Evolutionary conservation across 2,113 vertebrate species (phyloP).

Genomic region (Phalacrocorax aristotelis): DNA sequence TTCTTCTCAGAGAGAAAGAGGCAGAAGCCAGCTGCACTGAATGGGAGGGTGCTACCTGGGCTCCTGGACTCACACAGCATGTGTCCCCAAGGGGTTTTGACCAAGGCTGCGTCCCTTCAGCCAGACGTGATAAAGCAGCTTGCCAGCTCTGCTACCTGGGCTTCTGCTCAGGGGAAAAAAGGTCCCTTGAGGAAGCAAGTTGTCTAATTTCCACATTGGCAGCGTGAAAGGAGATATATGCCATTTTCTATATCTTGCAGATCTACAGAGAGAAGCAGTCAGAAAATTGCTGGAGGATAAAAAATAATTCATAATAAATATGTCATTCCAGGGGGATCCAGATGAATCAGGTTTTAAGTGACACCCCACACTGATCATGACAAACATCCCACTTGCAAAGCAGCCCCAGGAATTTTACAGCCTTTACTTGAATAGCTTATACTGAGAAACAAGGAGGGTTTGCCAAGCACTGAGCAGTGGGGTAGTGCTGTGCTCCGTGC

Average conservation of each 20-base stretch:
- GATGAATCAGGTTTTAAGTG: constrained; percentile 51
- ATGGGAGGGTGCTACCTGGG: neutral
- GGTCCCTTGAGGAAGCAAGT: neutral
- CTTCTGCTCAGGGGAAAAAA: neutral
- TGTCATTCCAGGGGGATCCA: constrained; percentile 24
- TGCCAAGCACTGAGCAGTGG: neutral
- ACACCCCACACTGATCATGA: constrained; percentile 20
- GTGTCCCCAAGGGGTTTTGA: neutral
- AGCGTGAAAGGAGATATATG: constrained; percentile 14
- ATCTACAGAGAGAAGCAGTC: constrained; percentile 33
- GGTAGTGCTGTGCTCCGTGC: neutral
- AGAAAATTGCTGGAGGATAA: constrained; percentile 45
- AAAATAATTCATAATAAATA: constrained; percentile 42
- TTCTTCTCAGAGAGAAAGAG: neutral
- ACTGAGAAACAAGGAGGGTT: neutral
- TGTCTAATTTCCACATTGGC: constrained; percentile 56
- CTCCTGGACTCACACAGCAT: neutral
- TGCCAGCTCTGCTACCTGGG: neutral
- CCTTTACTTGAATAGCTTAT: neutral
- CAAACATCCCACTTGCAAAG: constrained; percentile 19
- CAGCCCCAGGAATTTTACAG: neutral
- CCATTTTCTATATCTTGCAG: constrained; percentile 9
- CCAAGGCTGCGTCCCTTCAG: neutral
- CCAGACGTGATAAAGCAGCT: neutral
- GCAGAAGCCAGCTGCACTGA: neutral